phyloP scores from a whole-genome alignment of 2,888 invertebrate genomes.

The Lathronympha strigana region DNA sequence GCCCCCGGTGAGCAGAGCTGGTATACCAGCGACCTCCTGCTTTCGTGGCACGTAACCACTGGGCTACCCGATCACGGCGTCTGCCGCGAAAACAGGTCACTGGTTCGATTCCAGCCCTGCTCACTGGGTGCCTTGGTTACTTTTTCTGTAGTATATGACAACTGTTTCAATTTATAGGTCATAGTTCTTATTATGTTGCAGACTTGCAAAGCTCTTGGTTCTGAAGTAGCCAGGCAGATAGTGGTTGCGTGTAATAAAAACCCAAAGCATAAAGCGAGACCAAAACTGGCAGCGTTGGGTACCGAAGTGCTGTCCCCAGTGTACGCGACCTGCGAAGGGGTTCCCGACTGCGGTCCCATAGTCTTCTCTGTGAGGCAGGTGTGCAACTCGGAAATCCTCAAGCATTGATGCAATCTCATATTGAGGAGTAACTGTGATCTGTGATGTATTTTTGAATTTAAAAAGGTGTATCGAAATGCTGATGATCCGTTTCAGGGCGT shows the following conservation, averaged over 20 bases:
- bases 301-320: background rate
- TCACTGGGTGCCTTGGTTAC: too few relatives aligned
- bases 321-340: background rate
- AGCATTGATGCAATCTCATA: background rate
- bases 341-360: background rate
- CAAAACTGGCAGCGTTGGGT: background rate
- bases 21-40: too few relatives aligned
- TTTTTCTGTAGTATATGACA: background rate
- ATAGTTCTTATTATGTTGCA: background rate
- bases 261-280: background rate
- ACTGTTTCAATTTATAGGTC: background rate
- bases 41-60: too few relatives aligned
- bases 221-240: background rate
- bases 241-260: background rate
- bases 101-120: too few relatives aligned
- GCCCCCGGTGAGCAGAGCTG: too few relatives aligned
- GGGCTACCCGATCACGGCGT: too few relatives aligned
- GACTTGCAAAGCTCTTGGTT: background rate
- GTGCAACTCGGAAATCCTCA: background rate
- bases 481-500: too few relatives aligned
- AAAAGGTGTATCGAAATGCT: too few relatives aligned
- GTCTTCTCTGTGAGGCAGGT: background rate
- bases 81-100: too few relatives aligned
- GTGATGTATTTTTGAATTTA: too few relatives aligned
- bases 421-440: background rate